Conservation (phyloP, 1,140 invertebrate genomes). For the Andrena cerasifolii region DNA sequence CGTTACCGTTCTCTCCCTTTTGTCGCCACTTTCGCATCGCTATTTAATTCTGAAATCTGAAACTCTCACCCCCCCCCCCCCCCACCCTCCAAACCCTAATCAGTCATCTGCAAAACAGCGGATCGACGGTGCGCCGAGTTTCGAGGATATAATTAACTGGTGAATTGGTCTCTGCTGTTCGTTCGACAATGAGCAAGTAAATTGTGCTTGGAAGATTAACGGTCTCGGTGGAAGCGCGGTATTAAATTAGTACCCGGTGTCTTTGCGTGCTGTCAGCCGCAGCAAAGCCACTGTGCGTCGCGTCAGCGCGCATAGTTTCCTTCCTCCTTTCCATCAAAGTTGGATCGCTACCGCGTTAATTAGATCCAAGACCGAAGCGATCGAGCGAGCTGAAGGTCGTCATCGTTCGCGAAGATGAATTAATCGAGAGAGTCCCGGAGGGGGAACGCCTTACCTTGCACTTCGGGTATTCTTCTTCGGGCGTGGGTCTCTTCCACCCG, state of each 20-base stretch:
- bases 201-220: conserved; percentile 41
- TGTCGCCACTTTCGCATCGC: background rate
- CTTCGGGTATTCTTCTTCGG: conserved; percentile 89
- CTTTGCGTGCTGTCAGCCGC: background rate
- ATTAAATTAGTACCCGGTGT: background rate
- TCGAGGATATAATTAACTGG: conserved; percentile 38
- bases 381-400: too few relatives aligned
- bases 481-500: conserved; percentile 94
- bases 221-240: background rate
- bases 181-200: background rate
- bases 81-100: too few relatives aligned
- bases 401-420: too few relatives aligned
- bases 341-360: too few relatives aligned
- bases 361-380: too few relatives aligned
- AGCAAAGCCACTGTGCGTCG: background rate
- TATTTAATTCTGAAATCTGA: background rate
- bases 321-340: background rate
- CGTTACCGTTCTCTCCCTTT: background rate
- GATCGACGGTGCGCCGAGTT: background rate
- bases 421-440: background rate
- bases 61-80: background rate
- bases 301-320: background rate
- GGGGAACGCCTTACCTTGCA: conserved; percentile 91
- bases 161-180: background rate
- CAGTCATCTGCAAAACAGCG: conserved; percentile 18